phyloP scores from a whole-genome alignment of 1,140 invertebrate genomes.

The Papilio machaon region DNA sequence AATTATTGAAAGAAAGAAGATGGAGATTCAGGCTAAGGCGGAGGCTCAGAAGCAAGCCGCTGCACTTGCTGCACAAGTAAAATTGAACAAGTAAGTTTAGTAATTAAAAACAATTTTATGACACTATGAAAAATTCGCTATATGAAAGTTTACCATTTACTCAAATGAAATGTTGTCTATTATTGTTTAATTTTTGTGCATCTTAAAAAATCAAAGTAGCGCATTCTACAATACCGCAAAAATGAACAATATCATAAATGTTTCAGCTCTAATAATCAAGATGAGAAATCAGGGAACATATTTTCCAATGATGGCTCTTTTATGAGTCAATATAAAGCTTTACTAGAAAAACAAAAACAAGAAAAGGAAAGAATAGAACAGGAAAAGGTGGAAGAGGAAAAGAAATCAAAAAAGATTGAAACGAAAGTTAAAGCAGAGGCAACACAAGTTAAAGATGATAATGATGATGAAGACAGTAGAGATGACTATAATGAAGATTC shows the following conservation, averaged over 20 bases:
- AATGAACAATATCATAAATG: neutral
- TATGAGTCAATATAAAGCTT: constrained; percentile 87
- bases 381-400: constrained; percentile 58
- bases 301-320: constrained; percentile 93
- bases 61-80: constrained; percentile 73
- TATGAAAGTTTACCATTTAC: too few relatives aligned
- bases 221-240: neutral
- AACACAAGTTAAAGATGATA: constrained; percentile 41
- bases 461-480: constrained; percentile 44
- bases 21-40: constrained; percentile 77
- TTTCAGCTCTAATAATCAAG: constrained; percentile 55
- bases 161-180: neutral
- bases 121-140: too few relatives aligned
- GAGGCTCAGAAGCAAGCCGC: constrained; percentile 78
- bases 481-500: constrained; percentile 49
- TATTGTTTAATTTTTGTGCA: constrained; percentile 3
- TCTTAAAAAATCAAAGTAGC: neutral
- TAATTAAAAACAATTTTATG: too few relatives aligned
- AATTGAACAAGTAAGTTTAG: constrained; percentile 65
- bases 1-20: constrained; percentile 90
- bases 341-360: constrained; percentile 72
- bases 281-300: constrained; percentile 82
- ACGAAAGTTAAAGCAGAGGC: constrained; percentile 46
- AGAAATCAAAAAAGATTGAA: constrained; percentile 52
- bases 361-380: constrained; percentile 71